Conservation (phyloP, 2,888 invertebrate species). For the Stenodema calcarata region DNA sequence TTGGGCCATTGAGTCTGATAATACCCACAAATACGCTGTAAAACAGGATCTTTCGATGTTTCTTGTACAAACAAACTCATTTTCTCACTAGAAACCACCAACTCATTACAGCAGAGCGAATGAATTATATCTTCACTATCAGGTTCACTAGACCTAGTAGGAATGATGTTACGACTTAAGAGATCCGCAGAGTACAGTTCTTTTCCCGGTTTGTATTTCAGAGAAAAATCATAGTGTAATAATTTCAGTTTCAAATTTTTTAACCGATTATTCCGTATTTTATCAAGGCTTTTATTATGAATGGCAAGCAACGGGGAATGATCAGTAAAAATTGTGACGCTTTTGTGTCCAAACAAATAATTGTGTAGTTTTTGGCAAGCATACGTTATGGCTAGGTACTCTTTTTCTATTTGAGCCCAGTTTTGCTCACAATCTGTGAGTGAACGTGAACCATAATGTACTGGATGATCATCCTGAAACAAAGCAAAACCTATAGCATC, state of each 20-base stretch:
- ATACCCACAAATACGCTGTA: background rate
- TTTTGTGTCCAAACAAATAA: background rate
- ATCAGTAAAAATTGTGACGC: background rate
- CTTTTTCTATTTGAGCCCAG: background rate
- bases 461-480: background rate
- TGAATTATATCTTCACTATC: background rate
- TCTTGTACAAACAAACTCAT: background rate
- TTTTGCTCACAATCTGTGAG: background rate
- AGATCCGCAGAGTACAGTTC: background rate
- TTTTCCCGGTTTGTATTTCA: background rate
- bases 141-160: background rate
- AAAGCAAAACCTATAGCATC: conserved; percentile 1
- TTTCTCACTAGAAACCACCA: background rate
- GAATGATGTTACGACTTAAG: background rate
- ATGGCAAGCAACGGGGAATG: background rate
- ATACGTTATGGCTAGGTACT: background rate
- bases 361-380: background rate
- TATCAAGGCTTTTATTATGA: background rate
- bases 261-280: background rate
- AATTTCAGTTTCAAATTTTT: background rate
- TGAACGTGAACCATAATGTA: background rate
- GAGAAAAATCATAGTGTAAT: background rate
- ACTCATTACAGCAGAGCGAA: background rate
- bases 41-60: background rate
- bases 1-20: background rate